Conservation (phyloP, 2,888 invertebrate species). For the Lacanobia wlatinum region DNA sequence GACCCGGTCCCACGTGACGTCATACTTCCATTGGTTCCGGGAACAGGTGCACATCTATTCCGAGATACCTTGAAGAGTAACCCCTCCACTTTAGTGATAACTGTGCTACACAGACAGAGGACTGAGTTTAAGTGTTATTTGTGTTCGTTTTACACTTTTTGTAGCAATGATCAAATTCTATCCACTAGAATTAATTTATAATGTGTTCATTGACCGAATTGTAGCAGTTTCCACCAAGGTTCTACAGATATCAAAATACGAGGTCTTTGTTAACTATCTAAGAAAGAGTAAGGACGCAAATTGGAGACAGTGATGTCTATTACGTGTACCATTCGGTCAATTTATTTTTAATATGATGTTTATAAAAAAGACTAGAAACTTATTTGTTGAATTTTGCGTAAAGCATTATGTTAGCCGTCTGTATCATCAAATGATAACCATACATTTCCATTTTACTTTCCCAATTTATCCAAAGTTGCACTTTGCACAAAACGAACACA, state of each 20-base stretch:
- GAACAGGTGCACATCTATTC: constrained; percentile 94
- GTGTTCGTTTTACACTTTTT: constrained; percentile 22
- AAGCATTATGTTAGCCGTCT: not conserved
- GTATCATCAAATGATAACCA: constrained; percentile 14
- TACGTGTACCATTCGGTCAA: constrained; percentile 1
- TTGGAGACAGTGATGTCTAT: not conserved
- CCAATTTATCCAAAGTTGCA: constrained; percentile 23
- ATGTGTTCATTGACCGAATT: constrained; percentile 20
- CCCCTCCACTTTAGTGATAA: constrained; percentile 66
- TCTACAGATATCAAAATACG: not conserved
- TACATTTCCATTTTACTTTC: not conserved
- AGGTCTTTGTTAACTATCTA: not conserved
- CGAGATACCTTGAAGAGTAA: constrained; percentile 91
- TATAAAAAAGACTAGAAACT: not conserved
- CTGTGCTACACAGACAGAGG: constrained; percentile 73
- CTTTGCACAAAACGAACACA: constrained; percentile 56
- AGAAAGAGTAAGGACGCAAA: constrained; percentile 1
- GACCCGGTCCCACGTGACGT: constrained; percentile 92
- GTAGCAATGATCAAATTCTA: constrained; percentile 13
- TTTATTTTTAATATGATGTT: constrained; percentile 9
- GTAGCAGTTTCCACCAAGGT: not conserved
- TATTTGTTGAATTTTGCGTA: constrained; percentile 26
- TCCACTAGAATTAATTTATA: constrained; percentile 19
- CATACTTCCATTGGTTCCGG: constrained; percentile 94
- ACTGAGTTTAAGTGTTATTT: constrained; percentile 63